These are phyloP conservation scores for Forficula auricularia DNA, from an alignment of 1,140 invertebrate species.

Conservation along the genomic window DNA sequence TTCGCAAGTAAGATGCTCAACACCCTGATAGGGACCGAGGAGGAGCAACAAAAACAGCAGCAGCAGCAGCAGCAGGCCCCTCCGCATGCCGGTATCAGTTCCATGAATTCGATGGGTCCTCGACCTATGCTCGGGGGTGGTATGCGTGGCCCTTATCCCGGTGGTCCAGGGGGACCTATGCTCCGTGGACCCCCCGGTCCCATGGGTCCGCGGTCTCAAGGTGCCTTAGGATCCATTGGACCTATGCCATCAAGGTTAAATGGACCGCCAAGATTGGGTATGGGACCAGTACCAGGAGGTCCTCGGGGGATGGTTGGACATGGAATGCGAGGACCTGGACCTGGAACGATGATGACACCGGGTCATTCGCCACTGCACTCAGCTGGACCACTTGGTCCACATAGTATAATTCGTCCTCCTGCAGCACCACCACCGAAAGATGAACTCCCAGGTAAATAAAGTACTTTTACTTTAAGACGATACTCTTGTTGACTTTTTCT, in stretches of 20 bases:
- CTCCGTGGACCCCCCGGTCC: background rate
- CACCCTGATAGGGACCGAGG: conserved; percentile 26
- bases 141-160: background rate
- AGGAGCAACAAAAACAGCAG: conserved; percentile 14
- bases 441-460: background rate
- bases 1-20: conserved; percentile 30
- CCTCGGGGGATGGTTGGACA: background rate
- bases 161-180: background rate
- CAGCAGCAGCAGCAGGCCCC: conserved; percentile 12
- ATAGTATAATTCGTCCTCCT: background rate
- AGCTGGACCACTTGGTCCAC: too few species aligned
- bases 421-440: conserved; percentile 1
- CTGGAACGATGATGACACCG: background rate
- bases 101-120: background rate
- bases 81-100: conserved; percentile 10
- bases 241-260: background rate
- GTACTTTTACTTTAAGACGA: too few species aligned
- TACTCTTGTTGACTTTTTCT: too few species aligned
- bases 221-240: background rate
- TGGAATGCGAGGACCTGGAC: background rate
- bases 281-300: background rate
- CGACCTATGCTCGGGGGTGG: conserved; percentile 4
- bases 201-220: background rate
- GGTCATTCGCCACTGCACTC: too few species aligned
- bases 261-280: background rate